Evolutionary conservation across 64 coral and sea anemone genomes (phyloP), one percentile per base, ranked within the genome.

Genomic region (Pachyseris speciosa): DNA sequence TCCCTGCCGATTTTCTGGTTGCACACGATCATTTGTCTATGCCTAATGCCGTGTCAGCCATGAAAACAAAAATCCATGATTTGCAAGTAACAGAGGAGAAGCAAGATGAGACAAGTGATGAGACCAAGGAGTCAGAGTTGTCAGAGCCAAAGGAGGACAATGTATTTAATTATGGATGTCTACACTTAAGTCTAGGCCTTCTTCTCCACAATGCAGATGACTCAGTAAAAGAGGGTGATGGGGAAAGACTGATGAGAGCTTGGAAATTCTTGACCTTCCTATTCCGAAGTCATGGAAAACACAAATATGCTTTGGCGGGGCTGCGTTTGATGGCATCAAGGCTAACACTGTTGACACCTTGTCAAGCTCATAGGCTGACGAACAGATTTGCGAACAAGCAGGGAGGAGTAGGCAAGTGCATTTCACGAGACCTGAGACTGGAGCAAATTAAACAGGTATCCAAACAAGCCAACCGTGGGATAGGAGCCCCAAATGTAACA

Each of bases 141-240:
- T 57, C 52, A 57, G 52, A 57, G 22, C 15, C 22, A 11, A 74
- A 3, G 32, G 58, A 94, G 26, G 93, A 95, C 38, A 20, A 80
- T 47, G 78, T 90, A 1, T 90, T 55, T 28, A 91, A 95, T 42
- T 95, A 95, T 95, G 87, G 80, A 20, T 95, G 93, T 16, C 70
- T 91, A 0, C 69, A 86, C 72, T 52, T 95, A 3, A 70, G 71
- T n/a, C 34, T 95, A 49, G 93, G 87, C 0, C 59, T 95, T 1
- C 22, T 95, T 17, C 32, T 95, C 1, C 52, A 72, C 44, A 59
- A 91, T 87, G 87, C 87, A 29, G 81, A 90, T 20, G 87, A 95
- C 64, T 22, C 93, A 37, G 87, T 86, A 9, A 79, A 90, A 48
- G 93, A 95, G 57, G 93, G 87, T 4, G 93, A 95, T 86, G 80